Base-by-base conservation (phyloP, 1,140 invertebrate species). In the Hestina assimilis region DNA sequence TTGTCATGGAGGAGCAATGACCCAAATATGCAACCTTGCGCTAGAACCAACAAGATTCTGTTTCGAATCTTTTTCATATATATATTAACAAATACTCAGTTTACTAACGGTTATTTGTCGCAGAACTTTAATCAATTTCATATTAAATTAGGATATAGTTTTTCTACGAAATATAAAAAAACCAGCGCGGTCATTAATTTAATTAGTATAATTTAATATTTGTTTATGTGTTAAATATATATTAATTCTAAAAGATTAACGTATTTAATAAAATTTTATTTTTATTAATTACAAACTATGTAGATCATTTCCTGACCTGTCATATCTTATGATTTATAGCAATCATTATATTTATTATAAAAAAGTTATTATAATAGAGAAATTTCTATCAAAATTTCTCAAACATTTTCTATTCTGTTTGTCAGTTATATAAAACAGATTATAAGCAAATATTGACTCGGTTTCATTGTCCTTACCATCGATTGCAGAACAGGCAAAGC, bases 181-280 rank as follows among this genome's bases (percentile, higher is more conserved):
- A 40, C 9, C 11, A 12, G 9, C 8, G 19, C 23, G 2, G 21
- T 21, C 19, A 29, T 41, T 26, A 26, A 29, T 45, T 5, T 41
- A 41, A 28, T 26, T 19, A 52, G 9, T 21, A 26, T 52, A 40
- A 42, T 52, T 42, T 29, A 42, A 40, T 19, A 29, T 52, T 52
- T 42, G 50, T 41, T 52, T 31, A 42, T 6, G 1, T 42, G 15
- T 41, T 52, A n/a, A n/a, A n/a, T n/a, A 52, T 42, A 35, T 42
- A 31, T 42, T 42, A 6, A 28, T 52, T 23, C 19, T 52, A 52
- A 51, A 35, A 40, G 48, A 21, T 41, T 24, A 17, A 50, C 21
- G 12, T 48, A 33, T 26, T n/a, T n/a, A n/a, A n/a, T n/a, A n/a
- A 17, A 43, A 26, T 43, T 43, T 43, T 9, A 28, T 26, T 46